A percentile compares a stretch with the other conserved stretches of the same genome.
Conservation (phyloP, 2,888 invertebrate species). For the Coleophora deauratella region DNA sequence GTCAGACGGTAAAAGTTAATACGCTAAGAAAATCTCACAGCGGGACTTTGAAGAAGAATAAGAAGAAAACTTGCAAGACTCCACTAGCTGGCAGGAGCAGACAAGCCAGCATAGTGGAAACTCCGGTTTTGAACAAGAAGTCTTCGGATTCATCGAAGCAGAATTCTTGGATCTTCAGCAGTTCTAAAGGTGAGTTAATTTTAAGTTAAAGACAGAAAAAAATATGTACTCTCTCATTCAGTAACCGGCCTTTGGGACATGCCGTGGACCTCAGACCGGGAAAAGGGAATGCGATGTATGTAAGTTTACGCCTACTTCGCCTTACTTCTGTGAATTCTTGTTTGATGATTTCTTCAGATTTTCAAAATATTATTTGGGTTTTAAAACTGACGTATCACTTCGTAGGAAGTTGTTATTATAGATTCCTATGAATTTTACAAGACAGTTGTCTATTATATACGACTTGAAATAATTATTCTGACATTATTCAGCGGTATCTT, state of each 20-base stretch:
- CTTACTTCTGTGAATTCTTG: too few relatives aligned
- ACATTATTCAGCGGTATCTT: too few relatives aligned
- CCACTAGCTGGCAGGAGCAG: conserved; percentile 48
- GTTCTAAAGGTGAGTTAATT: conserved; percentile 44
- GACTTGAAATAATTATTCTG: too few relatives aligned
- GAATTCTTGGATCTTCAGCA: conserved; percentile 62
- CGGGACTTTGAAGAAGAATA: conserved; percentile 59
- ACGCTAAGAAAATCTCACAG: conserved; percentile 62
- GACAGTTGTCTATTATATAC: too few relatives aligned
- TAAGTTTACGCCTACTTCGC: too few relatives aligned
- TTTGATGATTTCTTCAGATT: too few relatives aligned
- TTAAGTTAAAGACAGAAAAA: conserved; percentile 3
- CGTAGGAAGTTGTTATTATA: too few relatives aligned
- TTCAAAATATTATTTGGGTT: too few relatives aligned
- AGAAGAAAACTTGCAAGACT: conserved; percentile 54
- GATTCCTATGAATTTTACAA: too few relatives aligned
- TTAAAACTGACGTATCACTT: too few relatives aligned
- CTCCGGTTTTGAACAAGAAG: conserved; percentile 53
- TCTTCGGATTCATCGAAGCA: conserved; percentile 45
- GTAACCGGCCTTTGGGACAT: not conserved
- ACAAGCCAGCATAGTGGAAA: conserved; percentile 59
- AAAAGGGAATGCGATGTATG: too few relatives aligned
- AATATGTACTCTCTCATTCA: not conserved
- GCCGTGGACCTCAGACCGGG: too few relatives aligned
- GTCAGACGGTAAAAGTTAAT: conserved; percentile 59